Conservation (phyloP, 2,797 vertebrate species). For the Ctenopoma kingsleyae region DNA sequence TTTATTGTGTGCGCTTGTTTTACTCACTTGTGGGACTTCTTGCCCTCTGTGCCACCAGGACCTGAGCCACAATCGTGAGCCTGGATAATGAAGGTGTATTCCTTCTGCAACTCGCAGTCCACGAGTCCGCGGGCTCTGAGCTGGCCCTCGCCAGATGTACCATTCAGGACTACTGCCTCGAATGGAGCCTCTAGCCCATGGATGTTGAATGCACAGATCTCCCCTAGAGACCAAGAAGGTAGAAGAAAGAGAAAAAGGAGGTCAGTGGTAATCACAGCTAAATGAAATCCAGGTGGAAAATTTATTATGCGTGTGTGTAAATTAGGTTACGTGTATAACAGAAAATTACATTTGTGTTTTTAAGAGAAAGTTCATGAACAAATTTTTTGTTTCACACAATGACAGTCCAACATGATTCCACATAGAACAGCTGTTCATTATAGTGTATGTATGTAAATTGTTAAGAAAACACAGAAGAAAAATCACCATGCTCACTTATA, state of each 20-base stretch:
- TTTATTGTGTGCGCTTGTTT: conserved; percentile 1
- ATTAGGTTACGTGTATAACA: neutral
- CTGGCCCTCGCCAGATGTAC: conserved; percentile 94
- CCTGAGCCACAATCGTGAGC: conserved; percentile 94
- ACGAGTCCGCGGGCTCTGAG: conserved; percentile 90
- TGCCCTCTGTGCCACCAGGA: conserved; percentile 88
- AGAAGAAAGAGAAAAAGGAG: neutral
- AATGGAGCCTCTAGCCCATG: conserved; percentile 93
- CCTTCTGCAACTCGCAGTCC: conserved; percentile 96
- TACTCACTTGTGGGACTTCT: conserved; percentile 97
- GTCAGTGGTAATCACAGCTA: conserved; percentile 37
- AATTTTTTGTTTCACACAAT: no score
- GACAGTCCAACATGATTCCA: no score
- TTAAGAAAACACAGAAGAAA: no score
- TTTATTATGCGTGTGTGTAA: neutral
- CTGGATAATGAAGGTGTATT: conserved; percentile 97
- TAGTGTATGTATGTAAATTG: no score
- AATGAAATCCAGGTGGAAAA: neutral
- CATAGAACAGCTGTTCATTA: no score
- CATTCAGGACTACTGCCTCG: conserved; percentile 94
- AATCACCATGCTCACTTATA: no score
- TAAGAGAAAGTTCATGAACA: no score
- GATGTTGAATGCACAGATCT: conserved; percentile 97
- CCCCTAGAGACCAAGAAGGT: conserved; percentile 80
- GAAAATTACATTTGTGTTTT: neutral